Base-by-base conservation (phyloP, 2,797 vertebrate genomes). In the Pseudochirops cupreus region DNA sequence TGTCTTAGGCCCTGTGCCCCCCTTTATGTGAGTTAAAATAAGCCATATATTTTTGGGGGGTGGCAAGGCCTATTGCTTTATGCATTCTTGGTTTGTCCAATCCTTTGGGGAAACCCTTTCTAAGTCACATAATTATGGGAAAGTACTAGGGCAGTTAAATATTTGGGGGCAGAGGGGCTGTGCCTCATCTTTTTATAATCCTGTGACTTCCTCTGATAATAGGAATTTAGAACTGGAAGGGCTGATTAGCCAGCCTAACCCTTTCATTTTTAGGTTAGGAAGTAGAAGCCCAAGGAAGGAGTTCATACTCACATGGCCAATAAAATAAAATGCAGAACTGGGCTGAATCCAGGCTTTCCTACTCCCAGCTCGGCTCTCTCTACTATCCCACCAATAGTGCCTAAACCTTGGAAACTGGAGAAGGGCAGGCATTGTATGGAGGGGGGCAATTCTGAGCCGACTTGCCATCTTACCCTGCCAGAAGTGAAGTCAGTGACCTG, bases 391-490 rank as follows among this genome's bases (percentile, higher is more conserved):
- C 9, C 74, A 87, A 26, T 26, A 24, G 11, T 50, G 9, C 46
- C 39, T 87, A 46, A 87, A 87, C 21, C 39, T 87, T 87, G 74
- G 39, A 46, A 50, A 50, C 39, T 12, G 39, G 39, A 87, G 39
- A 87, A 50, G 74, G 24, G 24, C 39, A 87, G 24, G 31, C 9
- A 46, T 11, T 39, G 39, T 87, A 12, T 50, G 74, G 39, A 26
- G 74, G 24, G 21, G 3, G 91, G 59, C 57, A 53, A 50, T 94
- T 52, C 4, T 91, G 56, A 62, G 24, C 21, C 28, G 39, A 21
- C 33, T 92, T 93, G 39, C 92, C 67, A 74, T 91, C 90, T 67
- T 92, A 26, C 53, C 52, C 50, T 91, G 33, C 29, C 52, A 94
- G 82, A 93, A 91, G 74, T 53, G 52, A 28, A 12, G 28, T 74